phyloP scores from a whole-genome alignment of 1,140 invertebrate genomes.

The Stegodyphus dumicola region DNA sequence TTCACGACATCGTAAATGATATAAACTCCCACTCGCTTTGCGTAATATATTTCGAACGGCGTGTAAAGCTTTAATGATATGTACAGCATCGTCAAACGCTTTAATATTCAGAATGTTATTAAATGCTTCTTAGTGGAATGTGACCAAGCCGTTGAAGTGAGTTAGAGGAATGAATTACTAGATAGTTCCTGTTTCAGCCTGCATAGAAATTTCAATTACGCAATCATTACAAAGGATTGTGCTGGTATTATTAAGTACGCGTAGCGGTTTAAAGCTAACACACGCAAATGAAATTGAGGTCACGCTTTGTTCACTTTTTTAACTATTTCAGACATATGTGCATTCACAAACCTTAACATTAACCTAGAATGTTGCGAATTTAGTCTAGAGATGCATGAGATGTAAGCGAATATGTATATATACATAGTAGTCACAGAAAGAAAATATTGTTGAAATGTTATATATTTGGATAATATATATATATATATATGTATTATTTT shows the following conservation, averaged over 20 bases:
- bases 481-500: too few relatives aligned
- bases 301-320: neutral
- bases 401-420: too few relatives aligned
- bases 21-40: constrained; percentile 19
- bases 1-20: constrained; percentile 33
- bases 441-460: too few relatives aligned
- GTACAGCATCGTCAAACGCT: constrained; percentile 32
- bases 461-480: too few relatives aligned
- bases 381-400: too few relatives aligned
- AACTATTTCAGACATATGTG: neutral
- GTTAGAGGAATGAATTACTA: constrained; percentile 35
- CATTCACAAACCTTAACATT: neutral
- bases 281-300: neutral
- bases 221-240: constrained; percentile 17
- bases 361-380: neutral
- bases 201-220: constrained; percentile 40
- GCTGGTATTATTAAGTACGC: constrained; percentile 16
- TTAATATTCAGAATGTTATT: constrained; percentile 45
- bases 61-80: constrained; percentile 34
- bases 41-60: constrained; percentile 37
- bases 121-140: constrained; percentile 22
- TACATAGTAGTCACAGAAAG: too few relatives aligned
- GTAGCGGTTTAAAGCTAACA: constrained; percentile 17
- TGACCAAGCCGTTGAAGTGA: neutral
- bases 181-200: neutral